These are phyloP conservation scores for Malurus alboscapulatus DNA, from an alignment of 2,113 vertebrate genomes.

Conservation along the genomic window DNA sequence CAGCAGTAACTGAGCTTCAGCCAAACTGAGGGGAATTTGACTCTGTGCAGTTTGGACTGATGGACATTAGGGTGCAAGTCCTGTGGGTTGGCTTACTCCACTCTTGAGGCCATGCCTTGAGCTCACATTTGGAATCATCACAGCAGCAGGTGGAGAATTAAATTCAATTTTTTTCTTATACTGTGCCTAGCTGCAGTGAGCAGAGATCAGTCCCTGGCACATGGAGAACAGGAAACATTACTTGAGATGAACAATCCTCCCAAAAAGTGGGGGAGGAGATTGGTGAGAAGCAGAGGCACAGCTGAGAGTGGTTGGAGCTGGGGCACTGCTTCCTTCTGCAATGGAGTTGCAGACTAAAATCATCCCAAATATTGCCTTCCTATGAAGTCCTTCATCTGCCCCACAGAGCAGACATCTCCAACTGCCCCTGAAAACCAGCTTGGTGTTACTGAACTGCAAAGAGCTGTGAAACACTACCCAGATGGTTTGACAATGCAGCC, in stretches of 20 bases:
- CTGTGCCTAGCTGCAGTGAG: not conserved
- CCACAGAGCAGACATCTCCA: not conserved
- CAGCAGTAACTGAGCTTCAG: not conserved
- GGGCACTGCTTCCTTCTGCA: not conserved
- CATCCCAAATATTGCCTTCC: not conserved
- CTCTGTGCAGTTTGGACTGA: not conserved
- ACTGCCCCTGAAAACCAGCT: not conserved
- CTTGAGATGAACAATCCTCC: not conserved
- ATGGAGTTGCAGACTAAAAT: not conserved
- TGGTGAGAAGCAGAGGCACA: not conserved
- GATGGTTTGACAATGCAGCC: not conserved
- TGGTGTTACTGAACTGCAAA: not conserved
- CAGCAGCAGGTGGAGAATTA: not conserved
- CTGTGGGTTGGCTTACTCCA: not conserved
- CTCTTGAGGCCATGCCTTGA: not conserved
- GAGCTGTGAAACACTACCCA: not conserved
- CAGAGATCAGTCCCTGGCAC: not conserved
- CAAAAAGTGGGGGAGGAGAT: not conserved
- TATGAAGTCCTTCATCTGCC: accelerated
- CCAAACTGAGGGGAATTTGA: not conserved
- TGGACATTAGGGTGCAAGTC: not conserved
- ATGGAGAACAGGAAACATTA: not conserved
- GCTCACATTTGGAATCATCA: not conserved
- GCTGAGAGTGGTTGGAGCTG: not conserved
- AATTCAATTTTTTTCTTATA: not conserved